Percentiles rank a stretch among this genome's conserved stretches.
Evolutionary conservation across 2,113 vertebrate genomes (phyloP).

Genomic region (Pangasianodon hypophthalmus): DNA sequence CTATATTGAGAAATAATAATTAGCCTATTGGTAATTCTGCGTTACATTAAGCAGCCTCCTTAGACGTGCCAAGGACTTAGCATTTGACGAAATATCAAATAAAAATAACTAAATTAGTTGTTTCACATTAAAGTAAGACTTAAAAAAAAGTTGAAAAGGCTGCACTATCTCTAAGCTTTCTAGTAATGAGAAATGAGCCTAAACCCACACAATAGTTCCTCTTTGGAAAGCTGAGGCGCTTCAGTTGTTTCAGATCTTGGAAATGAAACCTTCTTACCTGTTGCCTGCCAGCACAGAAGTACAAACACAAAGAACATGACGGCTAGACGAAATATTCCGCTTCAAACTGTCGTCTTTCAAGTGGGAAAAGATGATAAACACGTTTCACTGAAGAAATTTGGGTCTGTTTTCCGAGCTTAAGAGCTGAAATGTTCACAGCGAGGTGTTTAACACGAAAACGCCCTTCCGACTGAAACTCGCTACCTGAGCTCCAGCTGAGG

Average conservation of each 20-base stretch:
- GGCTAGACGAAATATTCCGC: not conserved
- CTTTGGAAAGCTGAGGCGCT: not conserved
- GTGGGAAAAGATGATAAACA: not conserved
- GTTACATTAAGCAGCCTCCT: not conserved
- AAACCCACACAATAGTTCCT: not conserved
- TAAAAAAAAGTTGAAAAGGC: not conserved
- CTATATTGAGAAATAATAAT: not conserved
- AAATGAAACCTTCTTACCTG: constrained; percentile 64
- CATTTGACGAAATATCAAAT: not conserved
- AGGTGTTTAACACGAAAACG: not conserved
- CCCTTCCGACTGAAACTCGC: constrained; percentile 33
- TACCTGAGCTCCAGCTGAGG: constrained; percentile 1
- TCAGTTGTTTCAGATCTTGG: not conserved
- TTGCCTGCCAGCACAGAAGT: constrained; percentile 56
- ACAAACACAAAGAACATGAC: constrained; percentile 66
- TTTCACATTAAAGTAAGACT: not conserved
- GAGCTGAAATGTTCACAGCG: not conserved
- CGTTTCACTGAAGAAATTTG: not conserved
- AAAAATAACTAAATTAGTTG: not conserved
- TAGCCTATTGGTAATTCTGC: not conserved
- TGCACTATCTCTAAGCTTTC: not conserved
- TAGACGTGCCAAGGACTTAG: not conserved
- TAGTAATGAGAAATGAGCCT: not conserved
- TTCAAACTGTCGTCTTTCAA: not conserved
- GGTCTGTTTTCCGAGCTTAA: too few species aligned